Base-by-base conservation (phyloP, 2,113 vertebrate genomes). In the Psittacula cyanocephala region DNA sequence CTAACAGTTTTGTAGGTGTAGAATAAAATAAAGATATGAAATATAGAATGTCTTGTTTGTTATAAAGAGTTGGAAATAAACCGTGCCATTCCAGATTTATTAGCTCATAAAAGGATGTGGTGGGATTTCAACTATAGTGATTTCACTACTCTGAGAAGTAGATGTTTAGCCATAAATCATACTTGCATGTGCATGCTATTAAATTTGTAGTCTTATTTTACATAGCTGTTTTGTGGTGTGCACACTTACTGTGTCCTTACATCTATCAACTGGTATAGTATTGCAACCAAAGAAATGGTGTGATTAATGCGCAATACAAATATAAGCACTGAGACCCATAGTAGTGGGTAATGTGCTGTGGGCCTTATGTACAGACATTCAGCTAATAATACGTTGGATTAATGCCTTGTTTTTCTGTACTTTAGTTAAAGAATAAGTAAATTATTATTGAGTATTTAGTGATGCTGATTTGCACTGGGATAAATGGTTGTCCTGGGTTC, bases 1-100 rank as follows among this genome's bases (percentile, higher is more conserved):
- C 20, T 28, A 13, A 5, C 10, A 50, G 47, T 62, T n/a, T 19
- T 3, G 12, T 50, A 29, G 0, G 0, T 12, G 11, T n/a, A 15
- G 18, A 67, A 57, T 46, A 39, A 81, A 85, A 77, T 46, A 31
- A 67, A 88, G 55, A 33, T 24, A 52, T 1, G 17, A 57, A 55
- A 67, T 22, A 19, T 60, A 15, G 37, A 49, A 28, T 55, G 14
- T 46, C 6, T 37, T 53, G 20, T 85, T 82, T 87, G 10, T 47
- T 68, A 52, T 19, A 53, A 69, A 19, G 31, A 31, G 19, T 63
- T 93, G 75, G 55, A 28, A 77, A 29, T 46, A n/a, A 8, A 13
- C 35, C 12, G 11, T 52, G n/a, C 35, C 80, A 11, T 72, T 81
- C 39, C 57, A n/a, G n/a, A 55, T 87, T 67, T 85, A 50, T 50